These are phyloP conservation scores for Spodoptera picta DNA, from an alignment of 2,888 invertebrate species.

Conservation along the genomic window DNA sequence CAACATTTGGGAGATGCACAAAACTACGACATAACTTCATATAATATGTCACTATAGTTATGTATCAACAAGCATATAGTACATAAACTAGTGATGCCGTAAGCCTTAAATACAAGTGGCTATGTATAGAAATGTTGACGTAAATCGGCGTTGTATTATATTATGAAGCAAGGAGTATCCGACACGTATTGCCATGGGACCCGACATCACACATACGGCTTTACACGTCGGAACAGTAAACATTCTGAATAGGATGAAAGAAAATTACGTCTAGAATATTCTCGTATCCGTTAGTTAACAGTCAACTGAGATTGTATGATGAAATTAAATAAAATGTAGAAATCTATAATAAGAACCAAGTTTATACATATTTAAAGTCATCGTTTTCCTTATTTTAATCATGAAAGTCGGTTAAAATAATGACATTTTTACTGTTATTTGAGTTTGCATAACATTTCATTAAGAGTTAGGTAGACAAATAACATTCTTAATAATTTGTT, in stretches of 20 bases:
- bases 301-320: neutral
- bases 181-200: constrained; percentile 28
- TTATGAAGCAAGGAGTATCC: constrained; percentile 16
- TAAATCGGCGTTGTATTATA: constrained; percentile 25
- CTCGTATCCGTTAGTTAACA: neutral
- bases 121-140: constrained; percentile 19
- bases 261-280: constrained; percentile 14
- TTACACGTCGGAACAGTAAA: constrained; percentile 18
- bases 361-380: too few species aligned
- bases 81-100: constrained; percentile 15
- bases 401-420: too few species aligned
- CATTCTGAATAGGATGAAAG: constrained; percentile 21
- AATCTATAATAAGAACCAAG: too few species aligned
- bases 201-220: constrained; percentile 30
- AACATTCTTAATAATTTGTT: too few species aligned
- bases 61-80: constrained; percentile 21
- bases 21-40: constrained; percentile 5
- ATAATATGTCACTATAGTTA: constrained; percentile 19
- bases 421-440: too few species aligned
- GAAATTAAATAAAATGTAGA: neutral
- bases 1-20: too few species aligned
- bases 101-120: constrained; percentile 15
- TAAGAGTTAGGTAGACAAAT: too few species aligned
- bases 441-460: too few species aligned
- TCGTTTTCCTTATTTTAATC: constrained; percentile 5